phyloP scores from a whole-genome alignment of 2,888 invertebrate genomes.

The Oscheius myriophilus region DNA sequence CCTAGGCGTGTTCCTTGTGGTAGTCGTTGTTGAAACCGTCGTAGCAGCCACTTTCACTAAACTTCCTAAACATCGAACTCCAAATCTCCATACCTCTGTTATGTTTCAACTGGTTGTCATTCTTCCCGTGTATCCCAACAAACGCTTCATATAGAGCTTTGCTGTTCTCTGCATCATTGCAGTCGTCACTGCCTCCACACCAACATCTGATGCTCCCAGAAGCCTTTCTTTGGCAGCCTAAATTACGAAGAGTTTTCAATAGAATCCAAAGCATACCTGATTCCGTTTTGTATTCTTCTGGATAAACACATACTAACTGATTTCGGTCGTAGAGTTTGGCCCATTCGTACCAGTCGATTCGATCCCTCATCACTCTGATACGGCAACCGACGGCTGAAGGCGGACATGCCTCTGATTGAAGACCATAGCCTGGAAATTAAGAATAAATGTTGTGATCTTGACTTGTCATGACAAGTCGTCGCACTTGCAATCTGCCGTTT shows the following conservation, averaged over 20 bases:
- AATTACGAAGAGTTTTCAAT: neutral
- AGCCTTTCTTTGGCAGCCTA: slow-evolving; percentile 50
- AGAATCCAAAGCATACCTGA: slow-evolving; percentile 32
- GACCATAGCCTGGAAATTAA: slow-evolving; percentile 46
- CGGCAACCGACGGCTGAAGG: slow-evolving; percentile 48
- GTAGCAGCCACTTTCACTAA: slow-evolving; percentile 13
- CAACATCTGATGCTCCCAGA: slow-evolving; percentile 53
- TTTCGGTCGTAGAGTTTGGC: slow-evolving; percentile 52
- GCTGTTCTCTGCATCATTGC: slow-evolving; percentile 53
- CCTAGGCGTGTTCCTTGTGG: slow-evolving; percentile 2
- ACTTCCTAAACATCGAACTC: slow-evolving; percentile 7
- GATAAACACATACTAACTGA: slow-evolving; percentile 53
- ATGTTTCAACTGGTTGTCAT: slow-evolving; percentile 20
- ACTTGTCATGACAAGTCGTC: no score
- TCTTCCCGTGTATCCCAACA: slow-evolving; percentile 20
- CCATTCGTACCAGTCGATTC: slow-evolving; percentile 55
- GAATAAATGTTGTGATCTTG: neutral
- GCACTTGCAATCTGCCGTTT: no score
- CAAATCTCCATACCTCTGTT: slow-evolving; percentile 34
- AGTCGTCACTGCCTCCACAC: slow-evolving; percentile 52
- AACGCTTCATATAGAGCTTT: slow-evolving; percentile 43
- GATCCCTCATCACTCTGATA: slow-evolving; percentile 47
- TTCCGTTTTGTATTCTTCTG: slow-evolving; percentile 47
- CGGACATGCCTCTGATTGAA: slow-evolving; percentile 52
- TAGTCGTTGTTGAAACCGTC: slow-evolving; percentile 12